Conservation (phyloP, 2,113 vertebrate genomes). For the Daphoenositta chrysoptera region DNA sequence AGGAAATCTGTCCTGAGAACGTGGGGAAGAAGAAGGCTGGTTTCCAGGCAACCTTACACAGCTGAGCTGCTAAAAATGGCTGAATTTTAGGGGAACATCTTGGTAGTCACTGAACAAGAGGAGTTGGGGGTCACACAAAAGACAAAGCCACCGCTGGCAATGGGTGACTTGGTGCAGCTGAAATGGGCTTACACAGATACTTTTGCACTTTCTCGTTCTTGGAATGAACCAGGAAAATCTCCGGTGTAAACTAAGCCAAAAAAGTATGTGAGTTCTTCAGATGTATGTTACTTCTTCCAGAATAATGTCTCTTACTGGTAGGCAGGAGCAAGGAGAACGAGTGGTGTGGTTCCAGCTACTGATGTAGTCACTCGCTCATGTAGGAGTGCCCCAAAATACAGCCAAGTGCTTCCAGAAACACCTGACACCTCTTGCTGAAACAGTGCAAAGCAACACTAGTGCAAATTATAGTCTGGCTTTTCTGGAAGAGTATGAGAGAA, state of each 20-base stretch:
- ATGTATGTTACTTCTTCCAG: not conserved
- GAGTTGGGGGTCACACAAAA: not conserved
- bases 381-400: not conserved
- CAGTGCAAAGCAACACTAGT: not conserved
- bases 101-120: not conserved
- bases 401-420: not conserved
- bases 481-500: not conserved
- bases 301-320: not conserved
- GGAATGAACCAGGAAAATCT: not conserved
- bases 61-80: constrained; percentile 40
- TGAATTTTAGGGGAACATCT: constrained; percentile 35
- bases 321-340: not conserved
- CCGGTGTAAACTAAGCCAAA: not conserved
- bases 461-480: not conserved
- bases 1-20: constrained; percentile 50
- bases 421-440: not conserved
- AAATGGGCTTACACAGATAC: not conserved
- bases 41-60: constrained; percentile 65
- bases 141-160: not conserved
- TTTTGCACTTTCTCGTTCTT: not conserved
- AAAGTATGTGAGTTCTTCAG: not conserved
- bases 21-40: constrained; percentile 29
- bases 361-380: not conserved
- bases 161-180: not conserved
- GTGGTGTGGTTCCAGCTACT: not conserved